These are phyloP conservation scores for Alcis repandata DNA, from an alignment of 2,888 invertebrate genomes.

Conservation along the genomic window DNA sequence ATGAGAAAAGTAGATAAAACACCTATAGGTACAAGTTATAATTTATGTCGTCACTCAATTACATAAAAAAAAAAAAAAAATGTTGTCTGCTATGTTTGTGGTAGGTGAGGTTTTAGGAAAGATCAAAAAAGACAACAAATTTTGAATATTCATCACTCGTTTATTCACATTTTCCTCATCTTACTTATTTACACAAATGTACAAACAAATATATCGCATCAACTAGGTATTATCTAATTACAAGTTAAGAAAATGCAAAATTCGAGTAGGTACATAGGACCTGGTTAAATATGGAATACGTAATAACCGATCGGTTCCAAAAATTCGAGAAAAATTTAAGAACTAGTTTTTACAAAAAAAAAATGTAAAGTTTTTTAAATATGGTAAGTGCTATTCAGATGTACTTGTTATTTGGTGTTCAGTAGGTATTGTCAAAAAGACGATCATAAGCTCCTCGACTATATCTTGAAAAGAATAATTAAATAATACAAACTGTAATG, in stretches of 20 bases:
- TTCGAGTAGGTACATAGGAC: background rate
- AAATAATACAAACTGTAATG: background rate
- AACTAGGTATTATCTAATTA: constrained; percentile 3
- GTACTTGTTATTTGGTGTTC: too few species aligned
- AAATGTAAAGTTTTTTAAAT: too few species aligned
- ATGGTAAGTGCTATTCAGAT: too few species aligned
- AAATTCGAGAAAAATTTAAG: background rate
- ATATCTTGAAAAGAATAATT: background rate
- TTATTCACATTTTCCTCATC: constrained; percentile 77
- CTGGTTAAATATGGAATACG: background rate
- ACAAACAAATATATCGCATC: constrained; percentile 61
- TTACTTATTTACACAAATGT: constrained; percentile 78
- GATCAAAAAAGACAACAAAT: constrained; percentile 38
- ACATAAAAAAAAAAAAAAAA: too few species aligned
- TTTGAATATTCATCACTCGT: constrained; percentile 74
- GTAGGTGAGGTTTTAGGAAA: background rate
- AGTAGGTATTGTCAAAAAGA: background rate
- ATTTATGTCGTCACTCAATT: too few species aligned
- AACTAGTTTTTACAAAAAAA: background rate
- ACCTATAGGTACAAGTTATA: too few species aligned
- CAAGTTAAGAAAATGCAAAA: constrained; percentile 1
- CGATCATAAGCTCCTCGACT: background rate
- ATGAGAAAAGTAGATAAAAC: too few species aligned
- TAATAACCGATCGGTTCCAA: background rate
- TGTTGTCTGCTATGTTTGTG: background rate